Percentiles rank a stretch among this genome's conserved stretches.
Conservation (phyloP, 1,140 invertebrate genomes). For the Drosophila rufa region DNA sequence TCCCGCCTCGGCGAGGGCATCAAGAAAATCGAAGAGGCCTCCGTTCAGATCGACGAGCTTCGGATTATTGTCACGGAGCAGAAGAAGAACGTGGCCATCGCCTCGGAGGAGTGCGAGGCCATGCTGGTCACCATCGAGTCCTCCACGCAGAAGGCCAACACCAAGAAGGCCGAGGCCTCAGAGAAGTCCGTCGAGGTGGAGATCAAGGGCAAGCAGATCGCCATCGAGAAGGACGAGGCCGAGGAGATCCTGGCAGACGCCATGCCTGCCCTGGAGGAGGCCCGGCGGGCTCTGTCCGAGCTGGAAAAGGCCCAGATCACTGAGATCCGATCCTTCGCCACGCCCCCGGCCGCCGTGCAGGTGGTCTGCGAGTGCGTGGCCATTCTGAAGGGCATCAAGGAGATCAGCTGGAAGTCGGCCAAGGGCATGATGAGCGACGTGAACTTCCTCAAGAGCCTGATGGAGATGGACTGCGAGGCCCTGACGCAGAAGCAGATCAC, state of each 20-base stretch:
- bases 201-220: constrained; percentile 91
- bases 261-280: constrained; percentile 92
- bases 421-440: constrained; percentile 96
- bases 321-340: constrained; percentile 94
- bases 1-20: constrained; percentile 85
- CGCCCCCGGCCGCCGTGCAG: constrained; percentile 95
- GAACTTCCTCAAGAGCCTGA: constrained; percentile 91
- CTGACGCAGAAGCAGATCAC: constrained; percentile 91
- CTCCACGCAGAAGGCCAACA: constrained; percentile 89
- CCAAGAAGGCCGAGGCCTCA: constrained; percentile 91
- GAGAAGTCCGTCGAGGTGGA: constrained; percentile 92
- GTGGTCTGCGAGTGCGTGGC: constrained; percentile 94
- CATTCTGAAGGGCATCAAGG: constrained; percentile 92
- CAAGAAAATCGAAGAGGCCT: constrained; percentile 83
- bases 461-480: constrained; percentile 94
- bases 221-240: constrained; percentile 92
- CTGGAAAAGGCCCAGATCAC: constrained; percentile 95
- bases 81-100: constrained; percentile 77
- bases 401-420: constrained; percentile 95
- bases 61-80: constrained; percentile 81
- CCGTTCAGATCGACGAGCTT: constrained; percentile 80
- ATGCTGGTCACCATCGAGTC: constrained; percentile 81
- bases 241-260: constrained; percentile 92
- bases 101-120: constrained; percentile 77
- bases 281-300: constrained; percentile 91